Evolutionary conservation across 1,140 invertebrate genomes (phyloP).

Genomic region (Hylaeus anthracinus): DNA sequence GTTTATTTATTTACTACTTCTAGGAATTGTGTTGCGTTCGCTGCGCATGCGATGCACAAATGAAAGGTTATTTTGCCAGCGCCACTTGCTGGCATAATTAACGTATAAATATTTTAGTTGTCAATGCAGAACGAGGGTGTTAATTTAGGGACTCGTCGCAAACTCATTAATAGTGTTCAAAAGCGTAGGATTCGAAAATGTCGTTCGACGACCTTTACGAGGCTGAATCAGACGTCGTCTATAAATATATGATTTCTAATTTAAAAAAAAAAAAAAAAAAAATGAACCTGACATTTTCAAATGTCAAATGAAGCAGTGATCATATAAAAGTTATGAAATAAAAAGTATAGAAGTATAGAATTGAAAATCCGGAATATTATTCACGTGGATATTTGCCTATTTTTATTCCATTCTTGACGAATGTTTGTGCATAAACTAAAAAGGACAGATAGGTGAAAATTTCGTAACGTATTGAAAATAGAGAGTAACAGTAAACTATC

Average conservation of each 20-base stretch:
- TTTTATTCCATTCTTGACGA: neutral
- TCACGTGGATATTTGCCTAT: neutral
- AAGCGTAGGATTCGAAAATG: neutral
- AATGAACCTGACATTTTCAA: neutral
- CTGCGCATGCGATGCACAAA: neutral
- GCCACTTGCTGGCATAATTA: constrained; percentile 5
- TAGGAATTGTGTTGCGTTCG: constrained; percentile 11
- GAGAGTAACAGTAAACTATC: neutral
- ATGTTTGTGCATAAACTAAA: neutral
- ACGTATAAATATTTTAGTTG: constrained; percentile 21
- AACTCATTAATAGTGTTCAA: neutral
- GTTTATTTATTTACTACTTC: constrained; percentile 29
- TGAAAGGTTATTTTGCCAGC: neutral
- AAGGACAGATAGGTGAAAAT: neutral
- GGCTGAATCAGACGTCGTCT: neutral
- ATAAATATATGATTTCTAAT: no score
- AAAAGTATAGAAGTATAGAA: neutral
- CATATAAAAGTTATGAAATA: neutral
- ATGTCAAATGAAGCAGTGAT: no score
- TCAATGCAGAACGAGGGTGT: neutral
- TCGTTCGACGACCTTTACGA: neutral
- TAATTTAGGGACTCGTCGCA: neutral
- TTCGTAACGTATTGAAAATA: neutral
- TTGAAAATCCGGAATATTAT: no score
- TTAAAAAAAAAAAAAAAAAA: neutral